Evolutionary conservation across 1,140 invertebrate species (phyloP).

Genomic region (Carposina sasakii): DNA sequence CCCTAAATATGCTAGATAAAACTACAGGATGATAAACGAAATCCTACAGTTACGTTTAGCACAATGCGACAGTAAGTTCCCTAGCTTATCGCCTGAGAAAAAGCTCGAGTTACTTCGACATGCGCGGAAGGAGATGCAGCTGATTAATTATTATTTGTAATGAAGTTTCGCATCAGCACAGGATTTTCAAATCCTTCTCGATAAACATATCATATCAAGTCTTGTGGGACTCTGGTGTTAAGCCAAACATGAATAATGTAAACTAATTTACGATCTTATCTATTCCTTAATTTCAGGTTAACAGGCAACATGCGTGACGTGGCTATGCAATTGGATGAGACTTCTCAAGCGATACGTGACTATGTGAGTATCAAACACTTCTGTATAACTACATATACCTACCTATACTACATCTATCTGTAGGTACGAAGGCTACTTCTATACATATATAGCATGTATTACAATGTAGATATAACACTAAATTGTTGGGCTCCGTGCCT

Average conservation of each 20-base stretch:
- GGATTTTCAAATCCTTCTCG: not conserved
- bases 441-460: too few species aligned
- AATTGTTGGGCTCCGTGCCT: too few species aligned
- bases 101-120: not conserved
- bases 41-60: not conserved
- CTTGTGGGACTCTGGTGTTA: not conserved
- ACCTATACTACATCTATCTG: too few species aligned
- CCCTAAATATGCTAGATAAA: not conserved
- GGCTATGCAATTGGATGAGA: conserved; percentile 85
- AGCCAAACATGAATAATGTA: not conserved
- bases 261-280: not conserved
- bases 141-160: not conserved
- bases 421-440: too few species aligned
- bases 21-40: not conserved
- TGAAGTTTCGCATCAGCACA: not conserved
- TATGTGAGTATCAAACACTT: conserved; percentile 90
- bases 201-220: not conserved
- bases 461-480: too few species aligned
- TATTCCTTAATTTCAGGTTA: conserved; percentile 77
- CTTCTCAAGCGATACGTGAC: conserved; percentile 86
- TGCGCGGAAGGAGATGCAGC: not conserved
- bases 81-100: not conserved
- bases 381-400: too few species aligned
- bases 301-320: conserved; percentile 89
- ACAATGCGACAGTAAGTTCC: not conserved